Conservation (phyloP, 2,797 vertebrate genomes). For the Anabas testudineus region DNA sequence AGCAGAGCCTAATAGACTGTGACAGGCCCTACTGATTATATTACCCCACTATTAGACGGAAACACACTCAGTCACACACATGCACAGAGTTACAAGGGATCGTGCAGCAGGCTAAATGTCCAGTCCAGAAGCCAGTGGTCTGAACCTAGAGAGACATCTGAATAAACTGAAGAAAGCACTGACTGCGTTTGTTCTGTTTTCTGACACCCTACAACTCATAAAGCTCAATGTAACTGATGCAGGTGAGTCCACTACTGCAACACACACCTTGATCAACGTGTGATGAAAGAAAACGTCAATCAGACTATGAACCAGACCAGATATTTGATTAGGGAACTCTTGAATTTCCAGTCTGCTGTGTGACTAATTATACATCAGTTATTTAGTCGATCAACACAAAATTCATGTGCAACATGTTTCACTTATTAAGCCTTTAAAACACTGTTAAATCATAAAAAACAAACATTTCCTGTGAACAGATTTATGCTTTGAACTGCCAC, state of each 20-base stretch:
- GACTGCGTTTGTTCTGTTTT: neutral
- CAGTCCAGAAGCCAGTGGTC: constrained; percentile 11
- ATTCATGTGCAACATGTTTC: too few species aligned
- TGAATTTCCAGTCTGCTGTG: too few species aligned
- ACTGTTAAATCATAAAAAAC: too few species aligned
- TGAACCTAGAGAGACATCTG: neutral
- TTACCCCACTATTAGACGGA: constrained; percentile 36
- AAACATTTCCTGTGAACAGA: too few species aligned
- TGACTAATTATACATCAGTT: too few species aligned
- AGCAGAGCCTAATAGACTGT: constrained; percentile 34
- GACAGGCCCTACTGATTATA: constrained; percentile 50
- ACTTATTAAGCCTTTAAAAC: too few species aligned
- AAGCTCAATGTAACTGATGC: neutral
- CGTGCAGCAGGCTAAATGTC: too few species aligned
- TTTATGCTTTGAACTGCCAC: too few species aligned
- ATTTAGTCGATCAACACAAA: too few species aligned
- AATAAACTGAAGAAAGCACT: neutral
- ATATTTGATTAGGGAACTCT: too few species aligned
- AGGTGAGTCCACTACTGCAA: neutral
- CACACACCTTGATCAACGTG: neutral
- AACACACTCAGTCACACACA: constrained; percentile 9
- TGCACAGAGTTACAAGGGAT: constrained; percentile 12
- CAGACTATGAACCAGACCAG: too few species aligned
- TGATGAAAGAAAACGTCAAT: too few species aligned
- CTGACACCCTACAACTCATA: neutral